Evolutionary conservation across 2,113 vertebrate species (phyloP).

Genomic region (Coracopsis vasa): DNA sequence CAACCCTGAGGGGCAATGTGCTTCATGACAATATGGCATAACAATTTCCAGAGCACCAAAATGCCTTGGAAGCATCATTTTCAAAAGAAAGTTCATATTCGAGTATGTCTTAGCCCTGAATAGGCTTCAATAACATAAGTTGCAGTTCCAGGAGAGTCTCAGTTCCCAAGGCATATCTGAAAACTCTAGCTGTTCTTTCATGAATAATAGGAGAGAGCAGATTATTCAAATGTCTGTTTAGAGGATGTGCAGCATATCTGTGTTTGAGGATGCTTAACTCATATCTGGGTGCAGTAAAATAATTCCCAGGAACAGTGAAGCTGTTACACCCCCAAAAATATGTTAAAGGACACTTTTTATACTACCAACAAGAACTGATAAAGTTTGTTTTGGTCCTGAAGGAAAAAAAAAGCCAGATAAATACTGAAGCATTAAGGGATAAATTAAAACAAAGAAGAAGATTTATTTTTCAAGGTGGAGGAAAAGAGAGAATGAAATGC

Average conservation of each 20-base stretch:
- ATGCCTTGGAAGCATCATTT: not conserved
- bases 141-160: not conserved
- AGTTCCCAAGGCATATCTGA: not conserved
- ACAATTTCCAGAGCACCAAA: not conserved
- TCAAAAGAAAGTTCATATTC: not conserved
- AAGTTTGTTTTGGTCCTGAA: not conserved
- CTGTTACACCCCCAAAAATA: not conserved
- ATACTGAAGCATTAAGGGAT: not conserved
- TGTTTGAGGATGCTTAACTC: not conserved
- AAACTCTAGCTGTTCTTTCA: not conserved
- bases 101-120: not conserved
- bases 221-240: not conserved
- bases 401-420: not conserved
- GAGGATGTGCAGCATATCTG: not conserved
- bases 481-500: not conserved
- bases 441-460: not conserved
- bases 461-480: not conserved
- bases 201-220: not conserved
- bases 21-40: rapidly evolving
- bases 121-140: not conserved
- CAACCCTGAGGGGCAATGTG: not conserved
- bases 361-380: not conserved
- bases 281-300: not conserved
- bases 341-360: not conserved
- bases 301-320: not conserved